Evolutionary conservation across 2,797 vertebrate genomes (phyloP), one percentile per base, ranked within the genome.

Genomic region (Chiroxiphia lanceolata): DNA sequence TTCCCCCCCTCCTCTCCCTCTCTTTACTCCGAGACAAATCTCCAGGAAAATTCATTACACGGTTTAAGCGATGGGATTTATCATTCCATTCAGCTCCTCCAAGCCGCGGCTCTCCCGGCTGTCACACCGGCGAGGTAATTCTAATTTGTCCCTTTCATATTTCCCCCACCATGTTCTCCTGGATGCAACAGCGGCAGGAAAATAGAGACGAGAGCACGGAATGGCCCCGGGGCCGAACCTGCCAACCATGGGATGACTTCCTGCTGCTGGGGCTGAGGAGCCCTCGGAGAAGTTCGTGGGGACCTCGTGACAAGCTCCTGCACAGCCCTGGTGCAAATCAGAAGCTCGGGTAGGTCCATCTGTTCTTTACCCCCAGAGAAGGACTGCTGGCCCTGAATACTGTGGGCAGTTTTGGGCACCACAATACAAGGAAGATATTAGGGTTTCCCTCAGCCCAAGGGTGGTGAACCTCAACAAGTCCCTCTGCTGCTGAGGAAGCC

Each of bases 11-110:
- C 36, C 18, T 64, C 68, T 20, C 42, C 38, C 68, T 42, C 80
- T 64, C 77, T 93, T 91, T 68, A 60, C 20, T 50, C 80, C 36
- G 95, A 95, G 91, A 94, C 90, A 94, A 92, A 88, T 94, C 93
- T 96, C 94, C 91, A 83, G 89, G 93, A 96, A 95, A 94, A 96
- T 96, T 91, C 93, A 77, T 95, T 84, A 91, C 71, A 51, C 13
- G 77, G 79, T 96, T 88, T 79, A 94, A 95, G 93, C 34, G 79
- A 91, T 53, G 77, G 92, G 93, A 75, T 95, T 97, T 84, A 87
- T 94, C 76, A 93, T 90, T 83, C 87, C 87, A 87, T 50, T 54
- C 85, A 78, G 78, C 83, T 50, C 34, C 87, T 53, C 36, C 77
- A 47, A 8, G 71, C 64, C 9, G 1, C 34, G 65, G 64, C 79